A percentile compares a stretch with the other conserved stretches of the same genome.
Conservation (phyloP, 1,140 invertebrate genomes). For the Leptinotarsa texana region DNA sequence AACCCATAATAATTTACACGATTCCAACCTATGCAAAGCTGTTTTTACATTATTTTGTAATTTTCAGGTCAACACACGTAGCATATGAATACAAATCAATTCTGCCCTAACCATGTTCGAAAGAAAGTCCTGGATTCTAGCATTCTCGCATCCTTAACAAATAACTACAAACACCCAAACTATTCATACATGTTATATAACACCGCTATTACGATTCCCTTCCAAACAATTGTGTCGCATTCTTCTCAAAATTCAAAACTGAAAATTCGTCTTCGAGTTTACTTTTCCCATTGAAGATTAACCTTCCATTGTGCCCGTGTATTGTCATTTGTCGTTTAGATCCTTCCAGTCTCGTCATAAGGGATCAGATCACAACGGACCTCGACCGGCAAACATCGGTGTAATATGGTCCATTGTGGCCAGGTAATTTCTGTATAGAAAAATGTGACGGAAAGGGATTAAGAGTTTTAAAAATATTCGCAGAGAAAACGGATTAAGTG, state of each 20-base stretch:
- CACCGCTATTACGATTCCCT: background rate
- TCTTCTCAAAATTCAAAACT: background rate
- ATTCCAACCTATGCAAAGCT: too few relatives aligned
- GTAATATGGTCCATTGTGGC: constrained; percentile 7
- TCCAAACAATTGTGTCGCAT: background rate
- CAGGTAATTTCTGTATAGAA: constrained; percentile 13
- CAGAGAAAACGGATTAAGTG: background rate
- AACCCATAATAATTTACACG: too few relatives aligned
- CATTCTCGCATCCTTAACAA: too few relatives aligned
- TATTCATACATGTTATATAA: background rate
- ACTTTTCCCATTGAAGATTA: constrained; percentile 13
- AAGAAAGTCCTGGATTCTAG: too few relatives aligned
- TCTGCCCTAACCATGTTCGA: too few relatives aligned
- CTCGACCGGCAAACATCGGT: constrained; percentile 10
- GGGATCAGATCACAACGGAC: background rate
- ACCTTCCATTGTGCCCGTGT: background rate
- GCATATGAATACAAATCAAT: too few relatives aligned
- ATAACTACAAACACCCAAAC: background rate
- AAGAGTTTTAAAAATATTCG: background rate
- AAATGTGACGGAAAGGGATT: background rate
- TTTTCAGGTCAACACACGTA: too few relatives aligned
- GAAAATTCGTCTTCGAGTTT: constrained; percentile 8
- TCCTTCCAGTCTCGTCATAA: background rate
- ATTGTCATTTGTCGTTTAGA: constrained; percentile 17
- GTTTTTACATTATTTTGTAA: too few relatives aligned